Evolutionary conservation across 2,888 invertebrate species (phyloP).

Genomic region (Patella pellucida): DNA sequence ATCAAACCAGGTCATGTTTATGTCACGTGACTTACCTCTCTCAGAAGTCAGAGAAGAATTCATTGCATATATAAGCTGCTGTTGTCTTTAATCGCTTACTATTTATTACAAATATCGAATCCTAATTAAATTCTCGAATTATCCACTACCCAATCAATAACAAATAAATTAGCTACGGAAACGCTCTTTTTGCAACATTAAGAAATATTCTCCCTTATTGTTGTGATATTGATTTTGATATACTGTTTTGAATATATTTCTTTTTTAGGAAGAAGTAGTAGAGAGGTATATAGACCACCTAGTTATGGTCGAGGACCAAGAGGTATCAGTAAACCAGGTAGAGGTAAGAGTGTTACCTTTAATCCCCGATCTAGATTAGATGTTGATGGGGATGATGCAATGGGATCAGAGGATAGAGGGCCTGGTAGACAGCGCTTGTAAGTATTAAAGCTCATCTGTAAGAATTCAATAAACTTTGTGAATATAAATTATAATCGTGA

Average conservation of each 20-base stretch:
- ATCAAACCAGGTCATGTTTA: too few species aligned
- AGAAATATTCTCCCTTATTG: not conserved
- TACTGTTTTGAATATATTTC: not conserved
- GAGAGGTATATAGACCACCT: constrained; percentile 22
- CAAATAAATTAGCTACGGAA: too few species aligned
- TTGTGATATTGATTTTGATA: not conserved
- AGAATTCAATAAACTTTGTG: not conserved
- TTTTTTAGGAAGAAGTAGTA: not conserved
- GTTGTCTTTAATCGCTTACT: too few species aligned
- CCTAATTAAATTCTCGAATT: too few species aligned
- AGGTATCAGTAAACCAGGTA: constrained; percentile 1
- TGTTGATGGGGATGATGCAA: constrained; percentile 38
- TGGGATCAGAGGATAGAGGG: constrained; percentile 28
- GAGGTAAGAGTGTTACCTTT: not conserved
- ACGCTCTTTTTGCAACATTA: too few species aligned
- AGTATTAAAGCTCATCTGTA: constrained; percentile 20
- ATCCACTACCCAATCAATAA: too few species aligned
- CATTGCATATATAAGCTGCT: too few species aligned
- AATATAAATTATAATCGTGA: too few species aligned
- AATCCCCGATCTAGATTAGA: constrained; percentile 27
- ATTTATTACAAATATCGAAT: too few species aligned
- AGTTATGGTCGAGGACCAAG: constrained; percentile 18
- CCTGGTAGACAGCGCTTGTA: constrained; percentile 27
- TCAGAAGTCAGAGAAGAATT: too few species aligned
- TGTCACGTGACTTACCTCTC: too few species aligned